Evolutionary conservation across 2,888 invertebrate species (phyloP), one percentile per base, ranked within the genome.

Genomic region (Achlya flavicornis): DNA sequence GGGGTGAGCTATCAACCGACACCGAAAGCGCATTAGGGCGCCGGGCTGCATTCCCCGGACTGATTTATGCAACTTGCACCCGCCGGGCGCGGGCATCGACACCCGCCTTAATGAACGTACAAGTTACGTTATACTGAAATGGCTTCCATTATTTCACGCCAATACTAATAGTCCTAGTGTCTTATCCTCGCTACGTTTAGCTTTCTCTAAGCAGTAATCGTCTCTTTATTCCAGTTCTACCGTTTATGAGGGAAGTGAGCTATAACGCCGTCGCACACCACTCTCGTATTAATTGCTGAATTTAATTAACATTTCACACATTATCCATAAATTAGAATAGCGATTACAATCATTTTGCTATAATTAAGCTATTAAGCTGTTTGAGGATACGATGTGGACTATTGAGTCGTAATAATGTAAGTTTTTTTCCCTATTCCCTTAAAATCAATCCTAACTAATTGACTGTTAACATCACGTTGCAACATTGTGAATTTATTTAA

Each of bases 21-120:
- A 93, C 87, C 87, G 84, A 92, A 92, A 93, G 91, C 92, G 90
- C 93, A 93, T 93, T 93, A 93, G 89, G 90, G 87, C 87, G 86
- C 86, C 84, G 79, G 73, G 79, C 85, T 78, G 89, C 91, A 91
- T 92, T 91, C 90, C 81, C 87, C 75, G 78, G 83, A 79, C 92
- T 92, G 92, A 92, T 93, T 92, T 91, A 93, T 93, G 90, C 92
- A 90, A 88, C 80, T 83, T 83, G 87, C 89, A 84, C 82, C 85
- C 85, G 81, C 79, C 78, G 83, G 19, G 83, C 84, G 76, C 88
- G 88, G 90, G 78, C 91, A 85, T 89, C 90, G 90, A 89, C 90
- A 88, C 87, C 72, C 85, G 80, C 80, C 85, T 86, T 91, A 92
- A 91, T 91, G 91, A 91, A 92, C 91, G 86, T 84, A 89, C 90